Evolutionary conservation across 1,140 invertebrate species (phyloP).

Genomic region (Eupristina koningsbergeri): DNA sequence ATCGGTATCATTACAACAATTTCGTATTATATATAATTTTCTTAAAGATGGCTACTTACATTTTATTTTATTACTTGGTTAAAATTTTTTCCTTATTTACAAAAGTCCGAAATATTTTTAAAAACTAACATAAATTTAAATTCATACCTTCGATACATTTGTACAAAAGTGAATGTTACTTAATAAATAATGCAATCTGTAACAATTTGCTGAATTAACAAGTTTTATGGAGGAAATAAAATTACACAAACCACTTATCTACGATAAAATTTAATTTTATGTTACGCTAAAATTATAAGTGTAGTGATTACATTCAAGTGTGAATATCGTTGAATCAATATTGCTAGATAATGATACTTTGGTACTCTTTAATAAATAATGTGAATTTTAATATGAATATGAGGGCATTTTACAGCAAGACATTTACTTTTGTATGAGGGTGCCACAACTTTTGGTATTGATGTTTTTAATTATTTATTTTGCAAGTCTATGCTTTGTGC

Average conservation of each 20-base stretch:
- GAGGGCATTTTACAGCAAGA: background rate
- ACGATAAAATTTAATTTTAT: constrained; percentile 2
- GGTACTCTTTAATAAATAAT: constrained; percentile 5
- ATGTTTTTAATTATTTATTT: background rate
- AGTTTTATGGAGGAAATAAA: constrained; percentile 8
- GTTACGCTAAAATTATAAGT: background rate
- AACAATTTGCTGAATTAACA: background rate
- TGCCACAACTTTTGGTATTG: background rate
- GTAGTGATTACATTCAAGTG: background rate
- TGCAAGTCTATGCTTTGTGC: background rate
- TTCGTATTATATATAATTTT: background rate
- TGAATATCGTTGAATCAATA: constrained; percentile 7
- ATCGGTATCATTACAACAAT: background rate
- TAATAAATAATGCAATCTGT: constrained; percentile 7
- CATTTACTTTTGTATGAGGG: background rate
- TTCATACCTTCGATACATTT: background rate
- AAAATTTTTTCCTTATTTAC: background rate
- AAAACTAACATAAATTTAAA: background rate
- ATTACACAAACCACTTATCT: constrained; percentile 4
- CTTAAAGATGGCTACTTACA: background rate
- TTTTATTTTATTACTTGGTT: background rate
- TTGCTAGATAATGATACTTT: too few relatives aligned
- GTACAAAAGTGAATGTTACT: constrained; percentile 8
- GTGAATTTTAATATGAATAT: background rate
- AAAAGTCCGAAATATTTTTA: background rate